Evolutionary conservation across 2,113 vertebrate genomes (phyloP).

Genomic region (Entelurus aequoreus): DNA sequence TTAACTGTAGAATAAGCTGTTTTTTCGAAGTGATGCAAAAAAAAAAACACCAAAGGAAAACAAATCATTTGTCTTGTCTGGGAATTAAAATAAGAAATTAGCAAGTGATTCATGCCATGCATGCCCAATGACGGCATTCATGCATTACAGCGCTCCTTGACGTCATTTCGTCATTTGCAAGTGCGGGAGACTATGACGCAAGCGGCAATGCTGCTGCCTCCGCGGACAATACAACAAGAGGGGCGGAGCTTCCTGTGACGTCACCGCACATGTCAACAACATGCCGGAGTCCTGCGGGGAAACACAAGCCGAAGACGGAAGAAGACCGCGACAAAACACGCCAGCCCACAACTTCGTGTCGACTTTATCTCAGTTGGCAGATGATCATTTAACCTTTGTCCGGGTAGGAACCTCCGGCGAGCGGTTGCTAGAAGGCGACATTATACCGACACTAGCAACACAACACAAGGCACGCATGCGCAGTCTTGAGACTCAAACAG

Average conservation of each 20-base stretch:
- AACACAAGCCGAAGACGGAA: conserved; percentile 14
- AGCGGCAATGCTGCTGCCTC: conserved; percentile 6
- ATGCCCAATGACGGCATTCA: background rate
- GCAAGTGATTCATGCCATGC: background rate
- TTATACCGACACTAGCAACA: background rate
- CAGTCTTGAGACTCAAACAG: background rate
- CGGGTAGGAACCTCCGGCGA: conserved; percentile 59
- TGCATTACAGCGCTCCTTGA: conserved; percentile 5
- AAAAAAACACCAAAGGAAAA: no score
- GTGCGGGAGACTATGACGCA: conserved; percentile 34
- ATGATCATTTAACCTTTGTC: conserved; percentile 66
- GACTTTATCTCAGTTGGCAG: conserved; percentile 58
- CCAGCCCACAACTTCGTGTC: conserved; percentile 55
- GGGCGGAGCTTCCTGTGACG: conserved; percentile 37
- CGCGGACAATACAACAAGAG: background rate
- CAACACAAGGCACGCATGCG: background rate
- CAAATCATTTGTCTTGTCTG: no score
- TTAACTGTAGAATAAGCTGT: no score
- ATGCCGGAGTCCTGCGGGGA: conserved; percentile 51
- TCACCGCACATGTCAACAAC: conserved; percentile 62
- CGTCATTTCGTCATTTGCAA: conserved; percentile 28
- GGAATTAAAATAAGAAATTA: no score
- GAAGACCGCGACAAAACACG: background rate
- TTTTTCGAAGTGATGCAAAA: no score
- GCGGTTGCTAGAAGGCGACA: background rate